Evolutionary conservation across 2,888 invertebrate genomes (phyloP).

Genomic region (Hirtodrosophila trivittata): DNA sequence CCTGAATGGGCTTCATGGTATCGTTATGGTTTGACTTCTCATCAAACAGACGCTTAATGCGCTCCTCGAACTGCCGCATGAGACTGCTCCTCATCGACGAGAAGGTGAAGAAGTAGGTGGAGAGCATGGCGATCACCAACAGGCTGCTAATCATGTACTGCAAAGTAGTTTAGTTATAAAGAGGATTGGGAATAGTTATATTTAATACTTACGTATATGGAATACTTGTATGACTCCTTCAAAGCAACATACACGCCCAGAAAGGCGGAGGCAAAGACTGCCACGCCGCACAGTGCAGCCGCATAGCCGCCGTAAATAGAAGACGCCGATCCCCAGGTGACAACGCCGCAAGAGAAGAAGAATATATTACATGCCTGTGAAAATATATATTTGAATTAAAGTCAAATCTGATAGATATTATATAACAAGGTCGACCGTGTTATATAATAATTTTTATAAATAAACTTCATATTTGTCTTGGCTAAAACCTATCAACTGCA

Average conservation of each 20-base stretch:
- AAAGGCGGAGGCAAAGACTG: conserved; percentile 66
- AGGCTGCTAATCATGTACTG: conserved; percentile 58
- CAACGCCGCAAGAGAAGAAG: conserved; percentile 78
- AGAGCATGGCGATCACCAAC: conserved; percentile 57
- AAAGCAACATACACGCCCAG: conserved; percentile 75
- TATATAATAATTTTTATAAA: too few species aligned
- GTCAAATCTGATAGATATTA: neutral
- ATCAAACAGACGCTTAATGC: conserved; percentile 65
- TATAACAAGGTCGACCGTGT: too few species aligned
- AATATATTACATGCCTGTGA: conserved; percentile 64
- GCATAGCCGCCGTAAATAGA: conserved; percentile 74
- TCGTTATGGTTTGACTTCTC: conserved; percentile 55
- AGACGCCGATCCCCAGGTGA: conserved; percentile 73
- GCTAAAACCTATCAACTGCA: too few species aligned
- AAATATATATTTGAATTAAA: neutral
- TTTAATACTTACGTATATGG: conserved; percentile 60
- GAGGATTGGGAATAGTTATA: too few species aligned
- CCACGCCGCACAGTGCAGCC: conserved; percentile 60
- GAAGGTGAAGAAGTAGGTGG: conserved; percentile 69
- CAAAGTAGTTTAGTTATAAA: neutral
- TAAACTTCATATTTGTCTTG: too few species aligned
- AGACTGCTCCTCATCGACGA: conserved; percentile 61
- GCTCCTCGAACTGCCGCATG: conserved; percentile 62
- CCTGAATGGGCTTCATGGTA: conserved; percentile 75
- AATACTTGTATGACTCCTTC: conserved; percentile 74